Base-by-base conservation (phyloP, 2,113 vertebrate genomes). In the Motacilla tschutschensis region DNA sequence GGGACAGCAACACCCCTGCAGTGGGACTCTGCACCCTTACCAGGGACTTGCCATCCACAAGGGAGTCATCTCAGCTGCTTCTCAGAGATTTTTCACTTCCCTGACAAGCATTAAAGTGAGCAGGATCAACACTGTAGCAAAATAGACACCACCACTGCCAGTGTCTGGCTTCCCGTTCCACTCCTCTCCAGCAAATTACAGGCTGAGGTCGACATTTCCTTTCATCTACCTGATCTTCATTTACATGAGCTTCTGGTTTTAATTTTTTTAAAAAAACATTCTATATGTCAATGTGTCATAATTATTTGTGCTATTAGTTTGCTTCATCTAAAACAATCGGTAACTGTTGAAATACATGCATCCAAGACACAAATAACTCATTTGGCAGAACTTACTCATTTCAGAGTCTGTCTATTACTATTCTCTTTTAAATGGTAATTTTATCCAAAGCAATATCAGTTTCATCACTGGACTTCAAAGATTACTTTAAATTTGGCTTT, bases 351-450 rank as follows among this genome's bases (percentile, higher is more conserved):
- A 84, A 77, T 53, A 38, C 12, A 35, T 3, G 22, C 15, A 48
- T 44, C 8, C 16, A 82, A 62, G 43, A 55, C 18, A 76, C 18
- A 76, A 84, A 29, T 38, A 72, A 65, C 24, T 76, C 11, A 69
- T 81, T 79, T 50, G 54, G 50, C 18, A 91, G 29, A 88, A 69
- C 6, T 24, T 70, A 9, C 6, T 47, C 3, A 79, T 78, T 83
- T 89, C 54, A 78, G 48, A 82, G 17, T 41, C 53, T 46, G 25
- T 19, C 41, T 65, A 31, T 57, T 72, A 38, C 25, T 72, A 65
- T 79, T 66, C n/a, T 43, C 43, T 91, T 79, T 76, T 38, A 82
- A 88, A 86, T 73, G 40, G 20, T 79, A 54, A 79, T 90, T 90
- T 82, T 50, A 79, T 28, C 33, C 55, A 72, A 62, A 86, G 51